phyloP scores from a whole-genome alignment of 1,140 invertebrate genomes.

The Drosophila teissieri region DNA sequence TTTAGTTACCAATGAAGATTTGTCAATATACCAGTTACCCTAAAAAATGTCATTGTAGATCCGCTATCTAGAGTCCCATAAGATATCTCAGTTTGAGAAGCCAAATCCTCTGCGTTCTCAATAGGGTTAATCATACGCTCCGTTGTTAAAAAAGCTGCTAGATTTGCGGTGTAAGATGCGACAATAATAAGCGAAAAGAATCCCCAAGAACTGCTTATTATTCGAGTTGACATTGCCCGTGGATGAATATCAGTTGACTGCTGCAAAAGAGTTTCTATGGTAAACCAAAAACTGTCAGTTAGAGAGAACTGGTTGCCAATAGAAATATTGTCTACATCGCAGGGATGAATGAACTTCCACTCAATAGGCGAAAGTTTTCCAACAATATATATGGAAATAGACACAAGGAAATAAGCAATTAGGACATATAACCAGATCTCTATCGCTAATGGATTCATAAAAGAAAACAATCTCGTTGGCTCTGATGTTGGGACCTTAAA shows the following conservation, averaged over 20 bases:
- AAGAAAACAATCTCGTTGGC: slow-evolving; percentile 96
- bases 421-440: slow-evolving; percentile 98
- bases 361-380: slow-evolving; percentile 97
- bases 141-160: slow-evolving; percentile 96
- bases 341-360: slow-evolving; percentile 94
- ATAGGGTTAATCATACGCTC: slow-evolving; percentile 95
- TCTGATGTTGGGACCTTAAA: slow-evolving; percentile 93
- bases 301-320: slow-evolving; percentile 97
- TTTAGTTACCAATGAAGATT: slow-evolving; percentile 84
- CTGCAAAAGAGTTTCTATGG: slow-evolving; percentile 95
- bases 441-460: slow-evolving; percentile 96
- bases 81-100: slow-evolving; percentile 89
- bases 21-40: slow-evolving; percentile 83
- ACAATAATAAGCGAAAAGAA: slow-evolving; percentile 97
- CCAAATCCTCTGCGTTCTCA: slow-evolving; percentile 94
- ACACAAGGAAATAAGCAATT: slow-evolving; percentile 94
- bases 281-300: slow-evolving; percentile 91
- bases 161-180: slow-evolving; percentile 97
- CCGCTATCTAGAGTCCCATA: slow-evolving; percentile 92
- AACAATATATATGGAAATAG: slow-evolving; percentile 96
- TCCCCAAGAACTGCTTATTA: slow-evolving; percentile 98
- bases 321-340: slow-evolving; percentile 91
- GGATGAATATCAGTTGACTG: slow-evolving; percentile 95
- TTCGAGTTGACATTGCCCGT: slow-evolving; percentile 95
- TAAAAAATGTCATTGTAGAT: slow-evolving; percentile 91